These are phyloP conservation scores for Aphidius colemani DNA, from an alignment of 2,888 invertebrate genomes.

Conservation along the genomic window DNA sequence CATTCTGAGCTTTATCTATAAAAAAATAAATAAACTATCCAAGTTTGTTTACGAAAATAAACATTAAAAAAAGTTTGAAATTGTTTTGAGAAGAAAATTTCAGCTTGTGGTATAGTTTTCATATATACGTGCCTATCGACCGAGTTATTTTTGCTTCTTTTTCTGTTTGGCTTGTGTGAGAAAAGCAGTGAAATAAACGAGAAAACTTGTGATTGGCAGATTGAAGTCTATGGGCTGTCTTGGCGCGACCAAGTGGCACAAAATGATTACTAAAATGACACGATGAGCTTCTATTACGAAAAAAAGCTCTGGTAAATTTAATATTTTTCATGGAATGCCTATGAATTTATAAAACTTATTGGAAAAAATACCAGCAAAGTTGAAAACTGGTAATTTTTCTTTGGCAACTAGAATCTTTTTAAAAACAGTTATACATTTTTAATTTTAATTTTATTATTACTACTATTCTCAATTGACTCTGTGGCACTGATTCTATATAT, in stretches of 20 bases:
- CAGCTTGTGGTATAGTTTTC: too few species aligned
- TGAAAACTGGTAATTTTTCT: not conserved
- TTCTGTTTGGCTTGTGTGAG: conserved; percentile 11
- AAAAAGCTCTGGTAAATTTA: not conserved
- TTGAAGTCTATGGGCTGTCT: conserved; percentile 31
- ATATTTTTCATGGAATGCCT: conserved; percentile 11
- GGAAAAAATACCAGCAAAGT: conserved; percentile 12
- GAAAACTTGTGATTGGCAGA: conserved; percentile 40
- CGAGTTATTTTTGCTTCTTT: conserved; percentile 28
- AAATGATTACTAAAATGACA: conserved; percentile 36
- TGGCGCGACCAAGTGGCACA: conserved; percentile 39
- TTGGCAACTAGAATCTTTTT: too few species aligned
- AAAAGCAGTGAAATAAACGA: not conserved
- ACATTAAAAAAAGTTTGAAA: not conserved
- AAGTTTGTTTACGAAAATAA: not conserved
- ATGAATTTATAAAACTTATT: conserved; percentile 27
- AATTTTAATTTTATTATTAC: conserved; percentile 2
- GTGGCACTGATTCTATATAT: conserved; percentile 2
- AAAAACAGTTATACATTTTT: too few species aligned
- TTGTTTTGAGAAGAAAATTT: not conserved
- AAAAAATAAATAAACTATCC: not conserved
- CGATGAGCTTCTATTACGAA: not conserved
- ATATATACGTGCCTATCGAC: conserved; percentile 31
- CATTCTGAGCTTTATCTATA: too few species aligned
- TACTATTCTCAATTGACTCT: conserved; percentile 24